Percentiles rank a stretch among this genome's conserved stretches.
phyloP scores from a whole-genome alignment of 2,113 vertebrate species.

The Sylvietta virens region DNA sequence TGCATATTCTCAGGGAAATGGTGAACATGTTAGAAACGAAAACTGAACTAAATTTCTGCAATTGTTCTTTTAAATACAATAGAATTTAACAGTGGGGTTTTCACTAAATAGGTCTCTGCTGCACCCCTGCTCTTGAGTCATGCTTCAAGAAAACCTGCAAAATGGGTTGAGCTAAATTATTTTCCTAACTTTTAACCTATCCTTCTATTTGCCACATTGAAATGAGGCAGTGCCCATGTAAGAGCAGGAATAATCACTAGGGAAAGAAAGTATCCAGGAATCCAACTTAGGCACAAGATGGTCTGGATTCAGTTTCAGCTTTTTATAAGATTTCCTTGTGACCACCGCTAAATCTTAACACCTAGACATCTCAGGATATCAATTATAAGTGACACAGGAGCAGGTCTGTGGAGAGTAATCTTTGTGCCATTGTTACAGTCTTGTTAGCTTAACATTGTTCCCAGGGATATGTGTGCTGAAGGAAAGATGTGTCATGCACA shows the following conservation, averaged over 20 bases:
- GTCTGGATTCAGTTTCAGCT: background rate
- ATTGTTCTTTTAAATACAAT: background rate
- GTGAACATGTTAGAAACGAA: background rate
- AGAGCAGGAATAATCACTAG: background rate
- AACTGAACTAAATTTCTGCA: background rate
- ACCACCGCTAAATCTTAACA: background rate
- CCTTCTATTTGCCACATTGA: background rate
- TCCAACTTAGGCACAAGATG: background rate
- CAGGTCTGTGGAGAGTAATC: background rate
- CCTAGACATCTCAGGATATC: background rate
- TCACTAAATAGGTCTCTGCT: background rate
- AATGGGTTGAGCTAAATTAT: background rate
- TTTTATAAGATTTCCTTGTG: background rate
- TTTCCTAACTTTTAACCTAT: background rate
- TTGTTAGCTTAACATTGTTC: background rate
- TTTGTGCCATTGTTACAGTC: background rate
- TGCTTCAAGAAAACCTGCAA: background rate
- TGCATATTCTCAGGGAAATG: background rate
- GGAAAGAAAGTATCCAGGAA: background rate
- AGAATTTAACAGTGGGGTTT: background rate
- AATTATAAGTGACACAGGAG: background rate
- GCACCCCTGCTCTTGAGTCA: background rate
- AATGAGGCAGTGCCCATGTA: background rate
- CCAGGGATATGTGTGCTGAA: background rate
- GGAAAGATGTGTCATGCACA: background rate